Base-by-base conservation (phyloP, 2,797 vertebrate species). In the Tokudaia tokunoshimensis region DNA sequence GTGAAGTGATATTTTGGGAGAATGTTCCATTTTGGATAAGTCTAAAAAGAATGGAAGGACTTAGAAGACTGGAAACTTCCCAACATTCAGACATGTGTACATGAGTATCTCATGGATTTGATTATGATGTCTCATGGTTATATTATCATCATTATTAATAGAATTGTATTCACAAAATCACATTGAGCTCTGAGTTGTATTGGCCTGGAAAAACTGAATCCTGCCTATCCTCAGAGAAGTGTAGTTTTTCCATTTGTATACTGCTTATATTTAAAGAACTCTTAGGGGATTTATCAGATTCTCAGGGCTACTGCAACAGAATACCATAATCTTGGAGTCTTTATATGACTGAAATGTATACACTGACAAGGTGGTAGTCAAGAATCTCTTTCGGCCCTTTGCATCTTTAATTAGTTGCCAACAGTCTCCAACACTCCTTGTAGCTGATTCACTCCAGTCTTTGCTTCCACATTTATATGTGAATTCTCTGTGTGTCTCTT, bases 341-440 rank as follows among this genome's bases (percentile, higher is more conserved):
- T 75, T 37, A 47, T 29, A 24, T 6, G 78, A 70, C 34, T 50
- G 82, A 65, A 47, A 8, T 74, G 0, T 34, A 12, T 24, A 14
- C 8, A 34, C 47, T 82, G 7, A 3, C 13, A 22, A 44, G 61
- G 22, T 44, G 74, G 4, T 2, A 5, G 41, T 1, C n/a, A 17
- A 20, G 44, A 22, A 7, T 31, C 4, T 24, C 50, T 82, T 29
- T 15, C 70, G 13, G 17, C 41, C 20, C 85, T 50, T 91, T 50
- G 3, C 47, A 52, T 24, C 9, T 80, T 41, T 34, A 26, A 8
- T 14, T 22, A 22, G 50, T 29, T 29, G 1, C 29, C 6, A 76
- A 37, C 15, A 1, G 2, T 34, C 4, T 13, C 14, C 41, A 83
- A 2, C 3, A 0, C 55, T 55, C 26, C 65, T 10, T 52, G 8